phyloP scores from a whole-genome alignment of 1,140 invertebrate species.

The Hycleus cichorii region DNA sequence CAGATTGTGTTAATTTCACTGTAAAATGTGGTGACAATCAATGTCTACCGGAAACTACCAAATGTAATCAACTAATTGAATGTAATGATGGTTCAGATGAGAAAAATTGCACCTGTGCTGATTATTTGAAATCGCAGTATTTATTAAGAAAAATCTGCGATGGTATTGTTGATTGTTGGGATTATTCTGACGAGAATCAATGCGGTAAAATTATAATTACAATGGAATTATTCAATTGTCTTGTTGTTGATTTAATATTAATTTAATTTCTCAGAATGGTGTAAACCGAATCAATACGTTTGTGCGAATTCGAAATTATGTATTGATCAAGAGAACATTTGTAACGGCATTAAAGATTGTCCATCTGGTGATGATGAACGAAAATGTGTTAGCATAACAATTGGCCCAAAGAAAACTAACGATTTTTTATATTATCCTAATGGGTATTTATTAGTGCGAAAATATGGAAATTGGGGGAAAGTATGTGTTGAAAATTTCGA shows the following conservation, averaged over 20 bases:
- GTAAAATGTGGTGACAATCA: conserved; percentile 55
- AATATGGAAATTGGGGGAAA: conserved; percentile 72
- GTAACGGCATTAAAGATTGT: conserved; percentile 71
- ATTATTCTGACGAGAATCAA: conserved; percentile 70
- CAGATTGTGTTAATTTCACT: conserved; percentile 45
- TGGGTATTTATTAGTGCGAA: conserved; percentile 65
- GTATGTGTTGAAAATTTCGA: conserved; percentile 64
- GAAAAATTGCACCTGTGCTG: conserved; percentile 65
- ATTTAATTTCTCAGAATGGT: conserved; percentile 57
- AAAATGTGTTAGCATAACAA: conserved; percentile 54
- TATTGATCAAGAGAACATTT: conserved; percentile 57
- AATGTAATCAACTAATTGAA: conserved; percentile 69
- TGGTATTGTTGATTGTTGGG: conserved; percentile 70
- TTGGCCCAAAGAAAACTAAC: conserved; percentile 44
- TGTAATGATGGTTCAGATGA: conserved; percentile 67
- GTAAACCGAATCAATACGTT: conserved; percentile 61
- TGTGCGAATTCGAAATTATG: conserved; percentile 65
- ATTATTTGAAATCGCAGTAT: conserved; percentile 62
- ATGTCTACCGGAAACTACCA: conserved; percentile 57
- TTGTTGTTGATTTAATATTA: not conserved
- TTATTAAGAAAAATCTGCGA: conserved; percentile 72
- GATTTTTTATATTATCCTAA: conserved; percentile 52
- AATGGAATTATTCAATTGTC: not conserved
- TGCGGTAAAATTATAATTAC: conserved; percentile 53
- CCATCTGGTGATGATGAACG: conserved; percentile 75